phyloP scores from a whole-genome alignment of 2,113 vertebrate species.

The Orientallactaga bullata region DNA sequence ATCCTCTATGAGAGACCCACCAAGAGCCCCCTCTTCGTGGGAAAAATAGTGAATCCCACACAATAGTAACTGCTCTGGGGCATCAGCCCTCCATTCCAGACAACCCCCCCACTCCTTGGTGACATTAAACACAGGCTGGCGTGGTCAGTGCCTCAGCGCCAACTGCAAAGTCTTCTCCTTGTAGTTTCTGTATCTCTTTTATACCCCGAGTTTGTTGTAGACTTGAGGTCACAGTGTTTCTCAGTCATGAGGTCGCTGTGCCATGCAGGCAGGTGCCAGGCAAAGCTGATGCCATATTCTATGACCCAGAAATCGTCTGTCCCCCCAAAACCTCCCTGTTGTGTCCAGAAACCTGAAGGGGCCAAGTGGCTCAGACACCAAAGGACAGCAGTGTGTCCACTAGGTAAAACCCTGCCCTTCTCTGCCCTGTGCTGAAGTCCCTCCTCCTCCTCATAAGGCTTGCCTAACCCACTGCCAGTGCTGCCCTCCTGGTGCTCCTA shows the following conservation, averaged over 20 bases:
- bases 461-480: too few species aligned
- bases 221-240: background rate
- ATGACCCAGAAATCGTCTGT: background rate
- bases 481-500: too few species aligned
- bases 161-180: background rate
- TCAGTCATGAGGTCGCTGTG: background rate
- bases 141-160: background rate
- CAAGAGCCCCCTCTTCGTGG: background rate
- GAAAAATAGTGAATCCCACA: conserved; percentile 40
- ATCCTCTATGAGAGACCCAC: background rate
- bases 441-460: too few species aligned
- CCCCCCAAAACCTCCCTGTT: background rate
- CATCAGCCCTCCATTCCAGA: fast-evolving
- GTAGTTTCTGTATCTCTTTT: background rate
- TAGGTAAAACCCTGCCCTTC: background rate
- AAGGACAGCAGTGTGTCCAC: background rate
- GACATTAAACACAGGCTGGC: background rate
- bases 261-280: background rate
- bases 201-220: background rate
- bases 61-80: fast-evolving
- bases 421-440: background rate
- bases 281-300: too few species aligned
- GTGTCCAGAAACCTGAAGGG: background rate
- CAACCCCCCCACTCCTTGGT: background rate
- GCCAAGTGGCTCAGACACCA: background rate